Evolutionary conservation across 1,140 invertebrate genomes (phyloP), one percentile per base, ranked within the genome.

Genomic region (Potamilus streckersoni): DNA sequence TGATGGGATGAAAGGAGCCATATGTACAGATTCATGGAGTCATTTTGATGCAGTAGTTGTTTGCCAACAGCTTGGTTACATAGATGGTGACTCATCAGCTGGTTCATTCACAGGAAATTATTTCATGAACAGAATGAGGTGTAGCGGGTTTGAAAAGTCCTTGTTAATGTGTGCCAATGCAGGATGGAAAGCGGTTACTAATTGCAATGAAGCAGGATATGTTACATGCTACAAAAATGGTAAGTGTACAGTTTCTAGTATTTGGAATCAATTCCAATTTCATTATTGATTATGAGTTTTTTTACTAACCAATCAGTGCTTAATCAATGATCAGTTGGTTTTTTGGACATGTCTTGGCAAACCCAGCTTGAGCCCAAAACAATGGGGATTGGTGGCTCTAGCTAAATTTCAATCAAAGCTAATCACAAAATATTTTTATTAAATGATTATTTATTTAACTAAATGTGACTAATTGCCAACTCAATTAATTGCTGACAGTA

Each of bases 1-100:
- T 38, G 91, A 92, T 79, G 93, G 92, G 1, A 89, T 91, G 68
- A 93, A 93, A 92, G 94, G 94, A 1, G 92, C 93, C 79, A 91
- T 95, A 20, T 95, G 94, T 85, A 94, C 95, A 82, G 94, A 95
- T 80, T 91, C 92, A 71, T 95, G 95, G 81, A 92, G 92, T 0
- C 87, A 94, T 62, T 91, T 88, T 38, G 92, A 94, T 79, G 94
- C 94, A 2, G 89, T 93, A 75, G 91, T 95, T 1, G 74, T 76
- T 63, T 63, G 13, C n/a, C 60, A n/a, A 66, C 64, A 23, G 5
- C 31, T 23, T 68, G 94, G 94, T 19, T 83, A 75, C 59, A 27
- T 64, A 16, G 70, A 76, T 62, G 78, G 78, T 49, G 59, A 61
- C 13, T 27, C 62, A 16, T 38, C 63, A 5, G 66, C 23, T 0